Base-by-base conservation (phyloP, 2,888 invertebrate species). In the Diarsia dahlii region DNA sequence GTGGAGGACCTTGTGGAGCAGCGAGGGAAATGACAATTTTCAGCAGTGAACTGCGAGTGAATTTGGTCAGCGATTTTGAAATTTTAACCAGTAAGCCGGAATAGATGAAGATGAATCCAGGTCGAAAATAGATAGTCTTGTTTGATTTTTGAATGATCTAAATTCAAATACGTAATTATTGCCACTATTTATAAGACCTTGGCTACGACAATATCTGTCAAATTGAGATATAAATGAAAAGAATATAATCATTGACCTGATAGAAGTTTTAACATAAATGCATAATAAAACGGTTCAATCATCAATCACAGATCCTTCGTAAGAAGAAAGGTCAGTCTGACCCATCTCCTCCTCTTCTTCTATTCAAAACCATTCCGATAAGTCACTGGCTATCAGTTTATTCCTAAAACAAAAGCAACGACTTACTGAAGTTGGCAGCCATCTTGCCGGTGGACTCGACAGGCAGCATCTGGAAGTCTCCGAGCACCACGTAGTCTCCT, bases 381-480 rank as follows among this genome's bases (percentile, higher is more conserved):
- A 58, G 2, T 3, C 58, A 15, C 23, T 2, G 23, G 13, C 23
- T 18, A 56, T 13, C 34, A 50, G 34, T 2, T 58, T 9, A 20
- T 23, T 62, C n/a, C 8, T 12, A 20, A 60, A 12, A 28, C 2
- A 23, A n/a, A 56, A 28, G 15, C 0, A 4, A 23, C 1, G 20
- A 93, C 97, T 96, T 93, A 97, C 97, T 95, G 75, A 97, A 97
- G 79, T 97, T 97, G 67, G 97, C 97, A 0, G 94, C 93, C 82
- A 97, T 93, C 77, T 96, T 96, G 9, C 97, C 97, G 0, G 96
- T 96, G 4, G 97, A 97, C 80, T 97, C 95, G 0, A 97, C 95
- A 1, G 97, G 97, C 9, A 97, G 88, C 92, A 97, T 96, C 84
- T 97, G 97, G 78, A 97, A 96, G 81, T 97, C 94, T 23, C 97